A percentile compares a stretch with the other conserved stretches of the same genome.
These are phyloP conservation scores for Aphidius ervi DNA, from an alignment of 1,140 invertebrate species.

Conservation along the genomic window DNA sequence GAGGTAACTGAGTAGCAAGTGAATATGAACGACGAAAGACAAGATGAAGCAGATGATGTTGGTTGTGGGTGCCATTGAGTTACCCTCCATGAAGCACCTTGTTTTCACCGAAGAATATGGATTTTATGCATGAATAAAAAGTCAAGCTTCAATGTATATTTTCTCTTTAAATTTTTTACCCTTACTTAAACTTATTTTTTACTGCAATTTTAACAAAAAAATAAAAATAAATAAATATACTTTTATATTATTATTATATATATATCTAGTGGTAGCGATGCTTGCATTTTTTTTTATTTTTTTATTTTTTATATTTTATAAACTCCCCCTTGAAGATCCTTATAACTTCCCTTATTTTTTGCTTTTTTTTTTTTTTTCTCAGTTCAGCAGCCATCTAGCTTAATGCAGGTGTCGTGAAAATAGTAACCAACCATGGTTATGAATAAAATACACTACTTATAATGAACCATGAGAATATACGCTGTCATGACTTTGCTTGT, in stretches of 20 bases:
- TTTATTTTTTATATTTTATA: neutral
- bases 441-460: constrained; percentile 16
- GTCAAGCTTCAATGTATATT: constrained; percentile 8
- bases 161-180: neutral
- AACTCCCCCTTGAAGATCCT: neutral
- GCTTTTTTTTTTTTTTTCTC: neutral
- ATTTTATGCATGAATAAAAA: constrained; percentile 28
- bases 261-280: neutral
- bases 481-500: no score
- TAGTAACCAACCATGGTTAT: constrained; percentile 2
- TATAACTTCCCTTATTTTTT: neutral
- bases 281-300: neutral
- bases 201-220: neutral
- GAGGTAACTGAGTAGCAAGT: constrained; percentile 5
- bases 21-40: constrained; percentile 8
- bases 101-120: constrained; percentile 26
- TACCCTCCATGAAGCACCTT: constrained; percentile 21
- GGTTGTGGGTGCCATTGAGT: constrained; percentile 7
- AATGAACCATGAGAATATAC: no score
- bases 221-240: neutral
- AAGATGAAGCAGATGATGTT: constrained; percentile 2
- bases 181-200: constrained; percentile 5
- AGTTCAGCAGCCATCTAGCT: neutral
- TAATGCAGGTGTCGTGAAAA: constrained; percentile 13
- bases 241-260: neutral